Conservation (phyloP, 1,140 invertebrate species). For the Ostrea denselamellosa region DNA sequence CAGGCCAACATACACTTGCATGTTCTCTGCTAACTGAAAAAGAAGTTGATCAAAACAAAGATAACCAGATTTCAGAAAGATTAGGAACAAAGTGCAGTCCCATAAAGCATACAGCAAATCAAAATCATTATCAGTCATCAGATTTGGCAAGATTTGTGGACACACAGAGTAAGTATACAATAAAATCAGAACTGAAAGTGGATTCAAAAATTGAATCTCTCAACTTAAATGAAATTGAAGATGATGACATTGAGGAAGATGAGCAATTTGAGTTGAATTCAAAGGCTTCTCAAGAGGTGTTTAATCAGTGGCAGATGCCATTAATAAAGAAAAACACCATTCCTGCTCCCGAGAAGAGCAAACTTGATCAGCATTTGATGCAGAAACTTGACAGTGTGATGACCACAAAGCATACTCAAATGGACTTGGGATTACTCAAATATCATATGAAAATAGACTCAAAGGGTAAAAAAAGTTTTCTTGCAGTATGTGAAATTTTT, state of each 20-base stretch:
- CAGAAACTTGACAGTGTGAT: conserved; percentile 13
- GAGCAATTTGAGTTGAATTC: background rate
- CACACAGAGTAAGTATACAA: background rate
- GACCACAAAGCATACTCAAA: background rate
- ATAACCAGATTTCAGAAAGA: background rate
- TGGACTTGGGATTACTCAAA: background rate
- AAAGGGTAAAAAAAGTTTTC: background rate
- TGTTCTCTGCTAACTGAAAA: background rate
- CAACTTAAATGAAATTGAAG: conserved; percentile 5
- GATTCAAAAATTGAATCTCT: conserved; percentile 8
- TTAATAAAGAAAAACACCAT: background rate
- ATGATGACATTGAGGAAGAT: background rate
- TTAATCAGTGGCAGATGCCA: conserved; percentile 17
- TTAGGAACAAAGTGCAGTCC: background rate
- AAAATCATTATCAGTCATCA: background rate
- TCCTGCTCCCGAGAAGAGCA: background rate
- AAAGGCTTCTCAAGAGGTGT: background rate
- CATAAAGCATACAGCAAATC: background rate
- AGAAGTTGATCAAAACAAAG: background rate
- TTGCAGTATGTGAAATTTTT: background rate
- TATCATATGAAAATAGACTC: background rate
- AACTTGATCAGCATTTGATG: background rate
- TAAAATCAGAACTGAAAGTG: background rate
- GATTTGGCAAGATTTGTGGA: background rate
- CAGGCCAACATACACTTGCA: background rate